Evolutionary conservation across 2,888 invertebrate species (phyloP).

Genomic region (Flexamia atlantica): DNA sequence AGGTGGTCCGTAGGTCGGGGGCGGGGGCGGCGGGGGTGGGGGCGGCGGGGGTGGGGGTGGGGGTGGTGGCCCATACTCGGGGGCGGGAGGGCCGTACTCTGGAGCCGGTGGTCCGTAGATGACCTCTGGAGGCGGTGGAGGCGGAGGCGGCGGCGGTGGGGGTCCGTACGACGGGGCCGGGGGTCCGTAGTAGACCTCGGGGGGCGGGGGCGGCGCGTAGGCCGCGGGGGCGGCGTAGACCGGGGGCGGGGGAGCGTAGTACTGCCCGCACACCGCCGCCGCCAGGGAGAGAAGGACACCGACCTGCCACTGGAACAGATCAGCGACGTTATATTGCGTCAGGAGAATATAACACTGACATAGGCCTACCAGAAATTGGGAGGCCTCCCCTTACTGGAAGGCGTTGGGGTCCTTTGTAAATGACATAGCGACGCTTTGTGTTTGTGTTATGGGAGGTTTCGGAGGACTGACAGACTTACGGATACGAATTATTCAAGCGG

Average conservation of each 20-base stretch:
- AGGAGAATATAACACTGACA: too few relatives aligned
- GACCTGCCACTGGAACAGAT: conserved; percentile 9
- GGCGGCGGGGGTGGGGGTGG: conserved; percentile 33
- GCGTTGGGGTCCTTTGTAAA: too few relatives aligned
- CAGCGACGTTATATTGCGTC: not conserved
- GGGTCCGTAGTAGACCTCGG: not conserved
- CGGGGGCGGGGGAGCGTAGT: conserved; percentile 13
- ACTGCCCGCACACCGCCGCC: conserved; percentile 6
- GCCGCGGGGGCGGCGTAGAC: not conserved
- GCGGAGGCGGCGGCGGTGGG: not conserved
- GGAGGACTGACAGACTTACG: not conserved
- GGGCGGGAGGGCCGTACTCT: not conserved
- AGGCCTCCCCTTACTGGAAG: too few relatives aligned
- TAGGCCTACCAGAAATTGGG: too few relatives aligned
- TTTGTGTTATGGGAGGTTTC: not conserved
- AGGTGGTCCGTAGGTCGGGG: not conserved
- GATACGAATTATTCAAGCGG: too few relatives aligned
- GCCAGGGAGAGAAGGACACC: not conserved
- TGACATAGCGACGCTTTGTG: too few relatives aligned
- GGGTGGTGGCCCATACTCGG: conserved; percentile 27
- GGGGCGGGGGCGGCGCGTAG: conserved; percentile 16
- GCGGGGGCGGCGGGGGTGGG: not conserved
- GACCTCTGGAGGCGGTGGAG: too few relatives aligned
- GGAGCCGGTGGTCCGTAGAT: too few relatives aligned
- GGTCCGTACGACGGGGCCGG: not conserved